phyloP scores from a whole-genome alignment of 1,140 invertebrate genomes.

The Nasonia vitripennis region DNA sequence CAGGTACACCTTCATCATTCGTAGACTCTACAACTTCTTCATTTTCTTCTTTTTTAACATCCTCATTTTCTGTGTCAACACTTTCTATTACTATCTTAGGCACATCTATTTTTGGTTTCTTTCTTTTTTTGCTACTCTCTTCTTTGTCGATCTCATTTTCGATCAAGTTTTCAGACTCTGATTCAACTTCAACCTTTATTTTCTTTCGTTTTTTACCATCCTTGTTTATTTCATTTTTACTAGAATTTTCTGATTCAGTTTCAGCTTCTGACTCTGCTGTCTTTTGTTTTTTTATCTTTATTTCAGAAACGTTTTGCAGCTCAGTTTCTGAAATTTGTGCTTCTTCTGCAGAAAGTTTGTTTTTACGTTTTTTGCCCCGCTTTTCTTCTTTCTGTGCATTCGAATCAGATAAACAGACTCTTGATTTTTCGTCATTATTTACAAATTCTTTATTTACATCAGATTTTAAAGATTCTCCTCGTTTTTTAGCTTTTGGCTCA shows the following conservation, averaged over 20 bases:
- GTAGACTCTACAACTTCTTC: slow-evolving; percentile 67
- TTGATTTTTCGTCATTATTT: slow-evolving; percentile 32
- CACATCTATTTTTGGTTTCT: background rate
- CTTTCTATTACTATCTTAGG: background rate
- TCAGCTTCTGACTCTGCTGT: slow-evolving; percentile 48
- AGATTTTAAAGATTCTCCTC: slow-evolving; percentile 26
- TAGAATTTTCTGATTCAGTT: slow-evolving; percentile 31
- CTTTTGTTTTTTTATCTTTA: slow-evolving; percentile 46
- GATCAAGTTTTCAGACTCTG: background rate
- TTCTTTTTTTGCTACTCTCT: background rate
- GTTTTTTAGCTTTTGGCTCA: slow-evolving; percentile 38
- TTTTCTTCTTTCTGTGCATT: slow-evolving; percentile 46
- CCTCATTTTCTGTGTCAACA: slow-evolving; percentile 54
- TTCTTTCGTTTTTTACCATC: slow-evolving; percentile 11
- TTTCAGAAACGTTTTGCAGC: slow-evolving; percentile 59
- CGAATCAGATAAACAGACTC: slow-evolving; percentile 25
- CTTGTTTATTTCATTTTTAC: slow-evolving; percentile 39
- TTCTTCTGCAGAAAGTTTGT: slow-evolving; percentile 17
- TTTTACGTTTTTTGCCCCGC: slow-evolving; percentile 29
- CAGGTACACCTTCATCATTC: slow-evolving; percentile 64
- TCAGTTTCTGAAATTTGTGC: slow-evolving; percentile 25
- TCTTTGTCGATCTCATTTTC: background rate
- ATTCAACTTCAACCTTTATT: slow-evolving; percentile 12
- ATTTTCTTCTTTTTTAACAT: slow-evolving; percentile 54
- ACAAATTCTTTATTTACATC: slow-evolving; percentile 9